A percentile compares a stretch with the other conserved stretches of the same genome.
Evolutionary conservation across 2,888 invertebrate species (phyloP).

Genomic region (Perizoma affinitatum): DNA sequence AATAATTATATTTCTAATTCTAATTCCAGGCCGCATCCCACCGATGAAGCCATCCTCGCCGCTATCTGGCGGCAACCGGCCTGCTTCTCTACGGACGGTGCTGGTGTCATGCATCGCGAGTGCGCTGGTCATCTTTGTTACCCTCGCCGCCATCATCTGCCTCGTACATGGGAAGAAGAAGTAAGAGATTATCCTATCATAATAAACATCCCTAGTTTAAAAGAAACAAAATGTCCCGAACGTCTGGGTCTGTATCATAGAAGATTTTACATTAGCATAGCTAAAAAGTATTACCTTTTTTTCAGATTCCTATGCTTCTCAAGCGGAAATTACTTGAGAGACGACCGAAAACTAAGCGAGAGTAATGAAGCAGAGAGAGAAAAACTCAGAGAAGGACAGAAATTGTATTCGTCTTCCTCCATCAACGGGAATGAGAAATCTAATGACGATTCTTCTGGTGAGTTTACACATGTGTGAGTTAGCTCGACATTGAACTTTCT

Average conservation of each 20-base stretch:
- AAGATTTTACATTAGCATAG: no score
- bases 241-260: no score
- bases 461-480: conserved; percentile 4
- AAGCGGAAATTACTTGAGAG: conserved; percentile 73
- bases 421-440: conserved; percentile 82
- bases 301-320: conserved; percentile 75
- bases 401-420: conserved; percentile 79
- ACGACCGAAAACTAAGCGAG: conserved; percentile 77
- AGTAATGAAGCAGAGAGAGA: conserved; percentile 81
- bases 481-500: no score
- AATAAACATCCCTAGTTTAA: no score
- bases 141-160: conserved; percentile 68
- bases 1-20: background rate
- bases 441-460: conserved; percentile 81
- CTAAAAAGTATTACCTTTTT: no score
- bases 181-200: conserved; percentile 43
- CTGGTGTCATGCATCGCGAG: conserved; percentile 71
- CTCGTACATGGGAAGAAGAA: conserved; percentile 72
- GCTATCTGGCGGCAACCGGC: conserved; percentile 62
- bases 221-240: background rate
- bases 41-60: conserved; percentile 67
- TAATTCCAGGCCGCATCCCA: conserved; percentile 67
- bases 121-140: conserved; percentile 66
- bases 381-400: conserved; percentile 78
- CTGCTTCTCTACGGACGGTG: conserved; percentile 64